Conservation (phyloP, 2,113 vertebrate genomes). For the Helogale parvula region DNA sequence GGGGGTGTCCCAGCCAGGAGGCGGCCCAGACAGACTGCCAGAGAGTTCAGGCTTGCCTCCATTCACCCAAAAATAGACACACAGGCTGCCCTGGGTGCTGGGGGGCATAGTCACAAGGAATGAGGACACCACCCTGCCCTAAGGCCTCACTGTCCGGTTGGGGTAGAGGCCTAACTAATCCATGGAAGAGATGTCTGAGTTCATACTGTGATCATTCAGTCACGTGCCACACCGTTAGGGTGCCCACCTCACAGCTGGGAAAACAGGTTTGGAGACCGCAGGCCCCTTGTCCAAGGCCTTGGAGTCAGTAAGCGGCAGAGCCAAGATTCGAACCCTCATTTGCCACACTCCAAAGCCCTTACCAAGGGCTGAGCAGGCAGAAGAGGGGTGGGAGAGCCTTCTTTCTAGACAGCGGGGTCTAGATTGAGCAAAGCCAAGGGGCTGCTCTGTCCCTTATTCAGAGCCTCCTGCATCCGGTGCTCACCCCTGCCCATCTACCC, state of each 20-base stretch:
- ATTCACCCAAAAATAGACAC: background rate
- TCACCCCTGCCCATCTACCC: background rate
- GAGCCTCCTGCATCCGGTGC: background rate
- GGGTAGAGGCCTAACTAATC: background rate
- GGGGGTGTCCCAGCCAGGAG: constrained; percentile 17
- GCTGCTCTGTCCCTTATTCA: background rate
- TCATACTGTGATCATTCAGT: background rate
- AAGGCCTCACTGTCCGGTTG: accelerated
- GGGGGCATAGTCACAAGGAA: background rate
- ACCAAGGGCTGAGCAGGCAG: background rate
- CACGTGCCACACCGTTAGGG: background rate
- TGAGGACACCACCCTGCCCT: background rate
- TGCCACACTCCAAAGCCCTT: background rate
- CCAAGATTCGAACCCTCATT: background rate
- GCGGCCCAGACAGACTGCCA: background rate
- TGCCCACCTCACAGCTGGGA: background rate
- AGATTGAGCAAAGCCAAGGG: background rate
- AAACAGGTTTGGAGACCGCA: background rate
- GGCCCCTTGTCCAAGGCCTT: background rate
- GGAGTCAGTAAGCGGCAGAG: background rate
- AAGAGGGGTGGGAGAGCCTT: background rate
- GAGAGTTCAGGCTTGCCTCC: background rate
- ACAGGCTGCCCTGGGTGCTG: background rate
- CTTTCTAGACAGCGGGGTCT: background rate
- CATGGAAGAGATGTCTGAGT: background rate